Evolutionary conservation across 53 echinoderm and acorn worm species (phyloP).

Genomic region (Henricia sp.): DNA sequence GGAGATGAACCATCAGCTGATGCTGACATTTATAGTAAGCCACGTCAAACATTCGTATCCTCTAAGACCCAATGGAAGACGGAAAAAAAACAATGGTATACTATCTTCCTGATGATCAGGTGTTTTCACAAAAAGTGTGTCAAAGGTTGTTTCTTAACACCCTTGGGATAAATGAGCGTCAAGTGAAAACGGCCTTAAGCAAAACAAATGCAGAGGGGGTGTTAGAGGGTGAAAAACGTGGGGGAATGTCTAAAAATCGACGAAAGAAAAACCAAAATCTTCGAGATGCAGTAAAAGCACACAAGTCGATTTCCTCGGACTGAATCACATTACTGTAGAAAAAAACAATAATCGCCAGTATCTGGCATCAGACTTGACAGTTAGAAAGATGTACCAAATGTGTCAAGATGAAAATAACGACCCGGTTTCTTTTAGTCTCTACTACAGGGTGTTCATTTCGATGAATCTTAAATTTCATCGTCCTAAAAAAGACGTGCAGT

Average conservation of each 20-base stretch:
- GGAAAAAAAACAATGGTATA: constrained; percentile 16
- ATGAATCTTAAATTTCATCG: constrained; percentile 30
- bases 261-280: constrained; percentile 20
- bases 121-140: constrained; percentile 1
- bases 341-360: constrained; percentile 2
- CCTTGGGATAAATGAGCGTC: constrained; percentile 18
- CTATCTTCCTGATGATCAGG: constrained; percentile 22
- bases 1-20: neutral
- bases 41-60: constrained; percentile 22
- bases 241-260: constrained; percentile 7
- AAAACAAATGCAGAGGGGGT: constrained; percentile 8
- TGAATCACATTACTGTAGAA: constrained; percentile 73
- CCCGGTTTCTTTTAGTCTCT: constrained; percentile 16
- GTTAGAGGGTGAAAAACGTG: neutral
- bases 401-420: constrained; percentile 4
- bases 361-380: constrained; percentile 7
- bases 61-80: constrained; percentile 1
- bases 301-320: constrained; percentile 61
- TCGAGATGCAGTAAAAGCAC: constrained; percentile 30
- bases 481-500: constrained; percentile 25
- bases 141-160: constrained; percentile 9
- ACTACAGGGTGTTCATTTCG: neutral
- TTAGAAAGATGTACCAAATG: constrained; percentile 26
- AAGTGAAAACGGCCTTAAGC: neutral
- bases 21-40: constrained; percentile 10